phyloP scores from a whole-genome alignment of 2,888 invertebrate genomes.

The Ophonus ardosiacus region DNA sequence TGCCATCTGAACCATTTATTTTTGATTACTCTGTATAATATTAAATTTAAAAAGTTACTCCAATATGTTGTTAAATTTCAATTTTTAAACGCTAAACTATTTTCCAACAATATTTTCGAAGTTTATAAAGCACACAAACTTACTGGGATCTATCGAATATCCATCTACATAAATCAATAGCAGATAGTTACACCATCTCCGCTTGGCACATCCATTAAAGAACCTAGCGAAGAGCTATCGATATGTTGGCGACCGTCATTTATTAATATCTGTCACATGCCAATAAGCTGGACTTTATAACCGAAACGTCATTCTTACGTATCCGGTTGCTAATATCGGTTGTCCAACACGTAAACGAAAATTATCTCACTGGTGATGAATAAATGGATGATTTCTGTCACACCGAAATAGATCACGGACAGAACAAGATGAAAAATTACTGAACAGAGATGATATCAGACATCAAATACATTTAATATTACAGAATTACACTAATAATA shows the following conservation, averaged over 20 bases:
- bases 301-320: constrained; percentile 54
- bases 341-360: constrained; percentile 43
- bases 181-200: constrained; percentile 7
- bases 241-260: constrained; percentile 52
- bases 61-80: too few relatives aligned
- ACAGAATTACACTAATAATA: too few relatives aligned
- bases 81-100: too few relatives aligned
- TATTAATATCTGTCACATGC: constrained; percentile 62
- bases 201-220: constrained; percentile 44
- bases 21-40: too few relatives aligned
- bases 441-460: background rate
- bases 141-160: background rate
- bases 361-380: constrained; percentile 35
- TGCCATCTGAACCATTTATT: too few relatives aligned
- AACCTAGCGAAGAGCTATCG: constrained; percentile 45
- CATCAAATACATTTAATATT: background rate
- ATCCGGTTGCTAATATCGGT: constrained; percentile 34
- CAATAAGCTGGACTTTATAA: constrained; percentile 55
- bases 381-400: constrained; percentile 29
- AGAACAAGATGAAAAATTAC: background rate
- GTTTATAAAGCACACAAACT: too few relatives aligned
- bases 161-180: constrained; percentile 31
- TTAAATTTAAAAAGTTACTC: too few relatives aligned
- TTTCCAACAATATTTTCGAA: too few relatives aligned
- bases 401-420: background rate